Conservation (phyloP, 2,888 invertebrate genomes). For the Thecophora atra region DNA sequence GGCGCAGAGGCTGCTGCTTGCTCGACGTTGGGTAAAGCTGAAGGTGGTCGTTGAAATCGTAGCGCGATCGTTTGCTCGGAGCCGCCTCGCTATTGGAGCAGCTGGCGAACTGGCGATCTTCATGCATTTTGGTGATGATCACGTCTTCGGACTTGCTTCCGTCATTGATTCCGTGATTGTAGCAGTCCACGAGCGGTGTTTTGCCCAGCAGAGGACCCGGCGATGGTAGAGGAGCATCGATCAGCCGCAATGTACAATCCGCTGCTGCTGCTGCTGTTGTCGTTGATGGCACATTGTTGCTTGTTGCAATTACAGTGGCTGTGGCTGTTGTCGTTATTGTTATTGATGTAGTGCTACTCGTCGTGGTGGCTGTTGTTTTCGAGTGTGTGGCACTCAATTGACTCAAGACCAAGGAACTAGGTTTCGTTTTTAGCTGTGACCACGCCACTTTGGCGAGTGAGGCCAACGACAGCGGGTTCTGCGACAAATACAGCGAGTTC, state of each 20-base stretch:
- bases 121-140: conserved; percentile 65
- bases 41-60: conserved; percentile 43
- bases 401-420: conserved; percentile 70
- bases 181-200: conserved; percentile 80
- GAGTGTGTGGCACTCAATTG: conserved; percentile 59
- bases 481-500: conserved; percentile 62
- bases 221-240: conserved; percentile 77
- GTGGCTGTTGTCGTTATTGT: conserved; percentile 39
- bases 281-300: conserved; percentile 24
- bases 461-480: conserved; percentile 57
- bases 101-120: conserved; percentile 54
- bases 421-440: conserved; percentile 67
- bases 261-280: conserved; percentile 31
- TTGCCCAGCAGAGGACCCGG: conserved; percentile 85
- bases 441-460: conserved; percentile 63
- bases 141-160: conserved; percentile 56
- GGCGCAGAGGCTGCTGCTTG: conserved; percentile 33
- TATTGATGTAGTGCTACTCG: conserved; percentile 43
- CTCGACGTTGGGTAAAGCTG: conserved; percentile 24
- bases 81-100: conserved; percentile 37
- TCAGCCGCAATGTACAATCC: conserved; percentile 62
- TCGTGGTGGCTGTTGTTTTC: conserved; percentile 51
- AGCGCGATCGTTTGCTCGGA: conserved; percentile 51
- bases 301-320: conserved; percentile 37
- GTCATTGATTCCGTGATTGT: conserved; percentile 62